phyloP scores from a whole-genome alignment of 2,888 invertebrate species.

The Alviniconcha strummeri region DNA sequence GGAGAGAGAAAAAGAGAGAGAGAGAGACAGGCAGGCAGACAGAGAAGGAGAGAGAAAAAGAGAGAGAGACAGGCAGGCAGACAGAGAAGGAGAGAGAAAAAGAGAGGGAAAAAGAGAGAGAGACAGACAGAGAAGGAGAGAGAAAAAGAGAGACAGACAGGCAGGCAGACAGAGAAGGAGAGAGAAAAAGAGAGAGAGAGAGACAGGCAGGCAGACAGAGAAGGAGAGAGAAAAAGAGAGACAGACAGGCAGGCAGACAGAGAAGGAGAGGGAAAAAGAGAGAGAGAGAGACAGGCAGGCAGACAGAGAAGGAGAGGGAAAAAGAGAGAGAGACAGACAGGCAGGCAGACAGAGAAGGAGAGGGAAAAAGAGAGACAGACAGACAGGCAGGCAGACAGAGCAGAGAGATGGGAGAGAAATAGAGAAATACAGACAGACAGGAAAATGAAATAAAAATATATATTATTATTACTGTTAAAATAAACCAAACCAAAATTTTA shows the following conservation, averaged over 20 bases:
- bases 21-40: background rate
- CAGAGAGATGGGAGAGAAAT: too few relatives aligned
- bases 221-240: background rate
- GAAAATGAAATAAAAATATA: background rate
- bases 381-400: background rate
- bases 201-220: background rate
- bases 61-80: background rate
- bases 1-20: background rate
- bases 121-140: background rate
- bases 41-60: background rate
- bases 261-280: too few relatives aligned
- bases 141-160: background rate
- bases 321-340: background rate
- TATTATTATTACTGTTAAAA: too few relatives aligned
- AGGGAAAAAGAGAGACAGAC: background rate
- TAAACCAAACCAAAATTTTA: background rate
- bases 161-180: too few relatives aligned
- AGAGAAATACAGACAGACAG: background rate
- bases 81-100: background rate
- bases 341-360: background rate
- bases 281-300: background rate
- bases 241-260: too few relatives aligned
- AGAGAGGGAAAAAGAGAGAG: background rate
- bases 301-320: background rate
- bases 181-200: background rate